phyloP scores from a whole-genome alignment of 2,888 invertebrate genomes.

The Lissonota sp. region DNA sequence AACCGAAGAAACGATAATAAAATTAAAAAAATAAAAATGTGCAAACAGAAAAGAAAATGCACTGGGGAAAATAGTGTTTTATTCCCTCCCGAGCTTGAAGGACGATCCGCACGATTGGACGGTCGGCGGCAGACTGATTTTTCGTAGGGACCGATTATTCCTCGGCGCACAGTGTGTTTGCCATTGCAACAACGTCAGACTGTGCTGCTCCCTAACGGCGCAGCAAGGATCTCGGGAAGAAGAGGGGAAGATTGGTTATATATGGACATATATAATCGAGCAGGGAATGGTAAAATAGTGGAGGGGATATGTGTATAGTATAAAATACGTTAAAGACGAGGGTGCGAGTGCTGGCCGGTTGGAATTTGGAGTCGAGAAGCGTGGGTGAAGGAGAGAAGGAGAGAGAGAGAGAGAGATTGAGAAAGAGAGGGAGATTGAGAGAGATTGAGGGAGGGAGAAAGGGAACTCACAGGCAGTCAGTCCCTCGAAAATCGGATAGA shows the following conservation, averaged over 20 bases:
- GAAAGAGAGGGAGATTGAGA: background rate
- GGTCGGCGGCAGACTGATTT: constrained; percentile 80
- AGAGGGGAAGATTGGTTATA: constrained; percentile 66
- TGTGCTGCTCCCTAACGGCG: constrained; percentile 61
- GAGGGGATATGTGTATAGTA: background rate
- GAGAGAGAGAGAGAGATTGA: background rate
- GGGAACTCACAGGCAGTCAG: constrained; percentile 21
- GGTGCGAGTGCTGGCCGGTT: constrained; percentile 51
- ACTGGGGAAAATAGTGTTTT: constrained; percentile 21
- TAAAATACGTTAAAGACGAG: constrained; percentile 39
- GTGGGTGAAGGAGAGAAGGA: constrained; percentile 37
- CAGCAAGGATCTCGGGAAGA: constrained; percentile 31
- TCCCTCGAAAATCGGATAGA: constrained; percentile 19
- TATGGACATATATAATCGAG: constrained; percentile 32
- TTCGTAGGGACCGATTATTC: constrained; percentile 72
- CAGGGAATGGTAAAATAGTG: constrained; percentile 22
- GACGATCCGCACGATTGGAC: constrained; percentile 79
- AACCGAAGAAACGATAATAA: background rate
- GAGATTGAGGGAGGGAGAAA: constrained; percentile 3
- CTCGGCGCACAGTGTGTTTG: constrained; percentile 67
- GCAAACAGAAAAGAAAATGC: constrained; percentile 25
- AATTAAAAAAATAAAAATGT: background rate
- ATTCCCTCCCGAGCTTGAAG: constrained; percentile 23
- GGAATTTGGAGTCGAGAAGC: constrained; percentile 39
- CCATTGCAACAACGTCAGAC: constrained; percentile 52